Conservation (phyloP, 2,888 invertebrate genomes). For the Embidobia sp. region DNA sequence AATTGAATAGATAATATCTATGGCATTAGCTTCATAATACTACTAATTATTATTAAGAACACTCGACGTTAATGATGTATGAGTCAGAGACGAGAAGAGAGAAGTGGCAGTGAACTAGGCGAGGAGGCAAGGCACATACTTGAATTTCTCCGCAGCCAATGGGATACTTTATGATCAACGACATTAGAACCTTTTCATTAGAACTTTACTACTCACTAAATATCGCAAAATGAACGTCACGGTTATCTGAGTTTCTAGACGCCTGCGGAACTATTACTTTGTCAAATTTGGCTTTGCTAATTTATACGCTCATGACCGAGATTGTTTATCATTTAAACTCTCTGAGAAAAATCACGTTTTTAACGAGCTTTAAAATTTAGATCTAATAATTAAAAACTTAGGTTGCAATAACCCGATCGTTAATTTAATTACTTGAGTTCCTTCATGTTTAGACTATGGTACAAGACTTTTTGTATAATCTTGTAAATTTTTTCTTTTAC, state of each 20-base stretch:
- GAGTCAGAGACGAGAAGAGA: constrained; percentile 27
- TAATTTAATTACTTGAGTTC: too few relatives aligned
- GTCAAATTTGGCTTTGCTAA: constrained; percentile 14
- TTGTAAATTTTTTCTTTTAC: too few relatives aligned
- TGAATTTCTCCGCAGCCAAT: constrained; percentile 57
- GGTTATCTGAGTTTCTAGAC: constrained; percentile 33
- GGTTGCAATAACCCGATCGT: too few relatives aligned
- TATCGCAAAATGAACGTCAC: constrained; percentile 67
- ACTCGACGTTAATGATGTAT: constrained; percentile 42
- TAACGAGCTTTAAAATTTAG: too few relatives aligned
- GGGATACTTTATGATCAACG: constrained; percentile 60
- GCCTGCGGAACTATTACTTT: constrained; percentile 9
- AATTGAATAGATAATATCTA: constrained; percentile 29
- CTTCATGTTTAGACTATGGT: too few relatives aligned
- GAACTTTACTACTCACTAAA: constrained; percentile 75
- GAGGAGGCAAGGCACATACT: constrained; percentile 38
- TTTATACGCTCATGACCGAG: too few relatives aligned
- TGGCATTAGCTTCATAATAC: constrained; percentile 26
- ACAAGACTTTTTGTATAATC: too few relatives aligned
- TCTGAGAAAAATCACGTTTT: too few relatives aligned
- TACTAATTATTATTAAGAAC: constrained; percentile 43
- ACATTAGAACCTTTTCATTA: constrained; percentile 74
- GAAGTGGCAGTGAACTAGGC: constrained; percentile 36
- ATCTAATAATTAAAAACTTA: too few relatives aligned
- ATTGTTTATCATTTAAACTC: too few relatives aligned